Conservation (phyloP, 2,113 vertebrate species). For the Crotophaga sulcirostris region DNA sequence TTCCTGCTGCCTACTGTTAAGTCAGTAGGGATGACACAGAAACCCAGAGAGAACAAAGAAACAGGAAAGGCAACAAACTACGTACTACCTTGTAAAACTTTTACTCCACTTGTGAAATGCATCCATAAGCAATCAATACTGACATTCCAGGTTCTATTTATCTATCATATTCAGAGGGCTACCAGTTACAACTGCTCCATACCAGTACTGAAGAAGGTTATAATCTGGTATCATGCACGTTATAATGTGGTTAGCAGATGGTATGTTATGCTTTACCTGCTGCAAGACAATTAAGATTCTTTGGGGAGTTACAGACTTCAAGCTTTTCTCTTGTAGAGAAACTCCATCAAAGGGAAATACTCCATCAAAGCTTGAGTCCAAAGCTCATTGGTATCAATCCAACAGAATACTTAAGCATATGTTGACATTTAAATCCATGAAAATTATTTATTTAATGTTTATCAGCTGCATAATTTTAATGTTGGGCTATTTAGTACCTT, state of each 20-base stretch:
- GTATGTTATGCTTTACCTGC: neutral
- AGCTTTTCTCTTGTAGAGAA: neutral
- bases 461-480: neutral
- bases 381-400: accelerated
- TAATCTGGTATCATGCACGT: accelerated
- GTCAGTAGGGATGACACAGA: neutral
- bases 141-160: neutral
- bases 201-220: neutral
- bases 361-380: neutral
- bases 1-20: neutral
- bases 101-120: neutral
- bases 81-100: neutral
- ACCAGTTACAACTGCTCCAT: neutral
- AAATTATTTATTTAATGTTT: neutral
- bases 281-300: neutral
- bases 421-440: neutral
- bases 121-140: neutral
- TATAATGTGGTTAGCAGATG: neutral
- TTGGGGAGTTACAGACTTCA: neutral
- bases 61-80: neutral
- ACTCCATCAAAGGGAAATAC: neutral
- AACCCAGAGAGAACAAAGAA: neutral
- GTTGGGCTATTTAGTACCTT: neutral
- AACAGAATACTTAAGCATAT: neutral
- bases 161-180: neutral